Evolutionary conservation across 2,797 vertebrate species (phyloP), one percentile per base, ranked within the genome.

Genomic region (Lacerta viridis): DNA sequence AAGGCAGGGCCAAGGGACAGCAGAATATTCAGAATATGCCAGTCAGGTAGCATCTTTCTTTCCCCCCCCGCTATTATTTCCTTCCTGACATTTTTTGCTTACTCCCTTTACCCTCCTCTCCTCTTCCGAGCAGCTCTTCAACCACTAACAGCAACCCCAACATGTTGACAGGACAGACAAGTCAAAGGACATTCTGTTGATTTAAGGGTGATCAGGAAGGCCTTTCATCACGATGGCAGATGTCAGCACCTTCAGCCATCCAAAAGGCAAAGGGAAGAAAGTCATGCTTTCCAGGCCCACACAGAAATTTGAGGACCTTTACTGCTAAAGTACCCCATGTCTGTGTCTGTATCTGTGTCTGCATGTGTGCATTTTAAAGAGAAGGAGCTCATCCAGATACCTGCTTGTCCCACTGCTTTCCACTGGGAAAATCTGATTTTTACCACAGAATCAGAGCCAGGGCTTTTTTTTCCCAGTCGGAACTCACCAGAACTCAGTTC

Each of bases 81-180:
- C 8, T 85, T 78, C 5, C 2, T 64, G 36, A 41, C 39, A 71
- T 27, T 77, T 85, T 9, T 33, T 2, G 0, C 18, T 8, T 10
- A 25, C 1, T 0, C 0, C 39, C 55, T 0, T 0, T 43, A 10
- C 50, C 8, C 2, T 85, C 5, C n/a, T 88, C 72, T 11, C 61
- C 2, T 39, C 68, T 84, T 77, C 89, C 27, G 2, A 80, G 91
- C 61, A 72, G 84, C 66, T 46, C 87, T 33, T 87, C 36, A 82
- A 25, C 64, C 64, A 46, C 71, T 59, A 81, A 55, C n/a, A 23
- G 25, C 55, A 39, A 55, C 59, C 36, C 41, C 4, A 80, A 78
- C 79, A 77, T 87, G 86, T 41, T 43, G n/a, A 7, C 89, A 29
- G 74, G n/a, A 61, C 50, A 77, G 23, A 3, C 84, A 76, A 68